Conservation (phyloP, 2,888 invertebrate genomes). For the Hedychridium roseum region DNA sequence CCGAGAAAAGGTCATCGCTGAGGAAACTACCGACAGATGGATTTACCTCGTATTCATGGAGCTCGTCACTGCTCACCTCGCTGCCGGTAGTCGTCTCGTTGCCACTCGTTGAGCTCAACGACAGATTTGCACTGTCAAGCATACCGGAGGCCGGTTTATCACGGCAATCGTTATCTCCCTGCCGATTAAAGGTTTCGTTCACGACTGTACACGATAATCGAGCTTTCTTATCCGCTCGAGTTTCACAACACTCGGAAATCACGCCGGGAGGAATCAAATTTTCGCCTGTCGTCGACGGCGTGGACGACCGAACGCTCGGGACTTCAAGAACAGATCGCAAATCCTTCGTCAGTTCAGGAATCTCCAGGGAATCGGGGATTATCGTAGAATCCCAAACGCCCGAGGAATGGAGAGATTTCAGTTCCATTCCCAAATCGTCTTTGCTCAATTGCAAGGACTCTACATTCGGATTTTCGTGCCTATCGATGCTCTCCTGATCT, state of each 20-base stretch:
- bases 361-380: conserved; percentile 56
- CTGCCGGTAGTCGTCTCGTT: conserved; percentile 50
- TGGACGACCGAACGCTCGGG: conserved; percentile 5
- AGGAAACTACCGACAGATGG: conserved; percentile 11
- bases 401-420: conserved; percentile 6
- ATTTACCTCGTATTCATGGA: conserved; percentile 54
- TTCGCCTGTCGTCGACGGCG: conserved; percentile 23
- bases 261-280: conserved; percentile 5
- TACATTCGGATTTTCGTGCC: too few species aligned
- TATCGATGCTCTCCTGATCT: background rate
- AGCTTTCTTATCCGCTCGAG: conserved; percentile 20
- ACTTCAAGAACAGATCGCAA: background rate
- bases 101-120: conserved; percentile 39
- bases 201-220: conserved; percentile 23
- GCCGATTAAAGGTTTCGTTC: conserved; percentile 12
- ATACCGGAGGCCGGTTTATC: too few species aligned
- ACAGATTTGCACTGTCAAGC: too few species aligned
- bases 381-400: conserved; percentile 42
- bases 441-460: too few species aligned
- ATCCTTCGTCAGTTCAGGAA: too few species aligned
- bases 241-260: conserved; percentile 9
- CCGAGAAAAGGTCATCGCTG: conserved; percentile 2
- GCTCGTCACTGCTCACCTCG: conserved; percentile 54
- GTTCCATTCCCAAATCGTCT: conserved; percentile 4
- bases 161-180: conserved; percentile 18